Evolutionary conservation across 2,888 invertebrate species (phyloP).

Genomic region (Drosophila helvetica): DNA sequence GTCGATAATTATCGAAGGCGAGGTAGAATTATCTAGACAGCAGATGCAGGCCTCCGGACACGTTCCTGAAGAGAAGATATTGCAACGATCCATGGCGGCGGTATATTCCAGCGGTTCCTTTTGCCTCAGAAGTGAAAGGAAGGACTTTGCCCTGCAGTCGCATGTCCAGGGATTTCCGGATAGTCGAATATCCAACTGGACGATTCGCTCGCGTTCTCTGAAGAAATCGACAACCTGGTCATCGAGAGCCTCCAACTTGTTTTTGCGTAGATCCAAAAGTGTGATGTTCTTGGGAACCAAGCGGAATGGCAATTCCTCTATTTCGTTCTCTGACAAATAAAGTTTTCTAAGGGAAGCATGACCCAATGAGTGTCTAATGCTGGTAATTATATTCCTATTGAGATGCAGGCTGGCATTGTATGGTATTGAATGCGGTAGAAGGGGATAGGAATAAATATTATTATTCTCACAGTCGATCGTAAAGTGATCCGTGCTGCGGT

Average conservation of each 20-base stretch:
- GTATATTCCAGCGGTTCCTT: conserved; percentile 5
- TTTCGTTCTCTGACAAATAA: no score
- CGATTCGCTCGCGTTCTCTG: background rate
- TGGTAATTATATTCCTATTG: no score
- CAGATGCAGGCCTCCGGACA: conserved; percentile 17
- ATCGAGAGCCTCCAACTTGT: background rate
- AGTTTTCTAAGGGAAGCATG: no score
- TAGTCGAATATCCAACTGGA: background rate
- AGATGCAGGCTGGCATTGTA: no score
- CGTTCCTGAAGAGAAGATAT: background rate
- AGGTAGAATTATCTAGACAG: background rate
- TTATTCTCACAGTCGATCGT: no score
- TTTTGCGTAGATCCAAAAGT: conserved; percentile 9
- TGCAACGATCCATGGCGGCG: background rate
- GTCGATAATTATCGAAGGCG: background rate
- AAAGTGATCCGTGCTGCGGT: no score
- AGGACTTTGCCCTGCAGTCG: conserved; percentile 4
- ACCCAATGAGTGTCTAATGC: no score
- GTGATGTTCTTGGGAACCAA: conserved; percentile 3
- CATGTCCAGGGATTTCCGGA: conserved; percentile 19
- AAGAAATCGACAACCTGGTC: background rate
- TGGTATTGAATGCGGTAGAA: no score
- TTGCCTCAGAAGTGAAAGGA: conserved; percentile 1
- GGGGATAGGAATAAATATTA: no score
- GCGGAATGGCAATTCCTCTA: no score